Evolutionary conservation across 2,113 vertebrate genomes (phyloP), one percentile per base, ranked within the genome.

Genomic region (Nettapus auritus): DNA sequence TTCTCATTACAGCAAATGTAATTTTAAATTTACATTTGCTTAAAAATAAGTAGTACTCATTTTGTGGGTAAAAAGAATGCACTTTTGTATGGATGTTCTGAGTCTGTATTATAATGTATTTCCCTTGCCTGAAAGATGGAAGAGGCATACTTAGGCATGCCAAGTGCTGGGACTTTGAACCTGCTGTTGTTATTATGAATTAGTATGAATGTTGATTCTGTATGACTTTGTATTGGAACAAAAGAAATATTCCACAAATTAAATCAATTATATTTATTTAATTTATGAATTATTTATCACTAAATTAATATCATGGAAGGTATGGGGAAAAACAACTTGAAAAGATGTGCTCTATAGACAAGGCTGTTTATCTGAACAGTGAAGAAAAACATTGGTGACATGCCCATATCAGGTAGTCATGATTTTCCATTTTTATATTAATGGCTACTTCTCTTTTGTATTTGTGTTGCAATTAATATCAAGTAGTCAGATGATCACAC

Each of bases 11-110:
- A 76, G 26, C 8, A 73, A 89, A 79, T 25, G 8, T 19, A 73
- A 89, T 94, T 91, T 89, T 17, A 78, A 88, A 89, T 67, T 75
- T 89, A n/a, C 33, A 13, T 86, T 48, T 79, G 21, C 84, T 96
- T 76, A 86, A 67, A 53, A 82, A 64, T 74, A 91, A 74, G 46
- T 19, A 81, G 38, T 20, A n/a, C 86, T 33, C 2, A 15, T 78
- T 86, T 95, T 71, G 10, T 46, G 29, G 22, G 18, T 13, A 80
- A 50, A 74, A 91, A 56, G 29, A 16, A 59, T 19, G 11, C 57
- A 38, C n/a, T 85, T 55, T 56, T 53, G 18, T 44, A 28, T 62
- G 53, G 77, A 36, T 81, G 63, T 50, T 71, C 85, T 62, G n/a
- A 18, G n/a, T 85, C 42, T 80, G 44, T 56, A 33, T 77, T 20